A percentile compares a stretch with the other conserved stretches of the same genome.
These are phyloP conservation scores for Silurus glanis DNA, from an alignment of 2,113 vertebrate species.

Conservation along the genomic window DNA sequence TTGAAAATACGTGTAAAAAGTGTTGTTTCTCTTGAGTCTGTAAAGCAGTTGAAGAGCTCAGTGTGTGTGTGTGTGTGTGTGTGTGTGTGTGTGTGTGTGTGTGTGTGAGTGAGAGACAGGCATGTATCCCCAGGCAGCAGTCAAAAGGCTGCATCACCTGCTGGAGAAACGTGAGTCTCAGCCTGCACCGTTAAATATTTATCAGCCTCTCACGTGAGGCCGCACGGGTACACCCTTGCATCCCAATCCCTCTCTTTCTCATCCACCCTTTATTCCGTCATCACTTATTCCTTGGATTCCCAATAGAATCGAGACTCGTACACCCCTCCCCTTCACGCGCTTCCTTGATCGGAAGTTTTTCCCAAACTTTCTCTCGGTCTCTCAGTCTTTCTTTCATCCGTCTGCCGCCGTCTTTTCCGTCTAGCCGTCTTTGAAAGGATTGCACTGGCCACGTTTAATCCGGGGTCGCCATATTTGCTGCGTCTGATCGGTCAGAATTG, in stretches of 20 bases:
- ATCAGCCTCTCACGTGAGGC: slow-evolving; percentile 42
- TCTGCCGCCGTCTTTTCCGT: background rate
- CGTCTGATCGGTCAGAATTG: background rate
- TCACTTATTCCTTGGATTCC: background rate
- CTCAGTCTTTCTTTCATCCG: background rate
- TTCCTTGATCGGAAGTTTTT: slow-evolving; percentile 2
- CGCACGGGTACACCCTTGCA: slow-evolving; percentile 4
- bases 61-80: slow-evolving; percentile 3
- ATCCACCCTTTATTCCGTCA: background rate
- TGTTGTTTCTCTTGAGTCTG: background rate
- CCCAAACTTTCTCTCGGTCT: background rate
- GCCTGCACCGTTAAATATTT: slow-evolving; percentile 52
- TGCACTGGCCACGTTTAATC: background rate
- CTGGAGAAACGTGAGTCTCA: slow-evolving; percentile 44
- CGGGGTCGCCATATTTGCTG: background rate
- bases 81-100: slow-evolving; percentile 6
- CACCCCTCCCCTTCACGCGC: background rate
- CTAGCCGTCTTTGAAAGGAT: background rate
- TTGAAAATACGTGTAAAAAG: background rate
- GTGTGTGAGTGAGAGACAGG: background rate
- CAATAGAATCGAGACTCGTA: background rate
- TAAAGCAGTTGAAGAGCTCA: background rate
- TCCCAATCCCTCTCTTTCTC: background rate
- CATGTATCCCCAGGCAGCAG: slow-evolving; percentile 33
- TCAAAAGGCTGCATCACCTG: slow-evolving; percentile 43